A percentile compares a stretch with the other conserved stretches of the same genome.
These are phyloP conservation scores for Dynastes maya DNA, from an alignment of 2,888 invertebrate species.

Conservation along the genomic window DNA sequence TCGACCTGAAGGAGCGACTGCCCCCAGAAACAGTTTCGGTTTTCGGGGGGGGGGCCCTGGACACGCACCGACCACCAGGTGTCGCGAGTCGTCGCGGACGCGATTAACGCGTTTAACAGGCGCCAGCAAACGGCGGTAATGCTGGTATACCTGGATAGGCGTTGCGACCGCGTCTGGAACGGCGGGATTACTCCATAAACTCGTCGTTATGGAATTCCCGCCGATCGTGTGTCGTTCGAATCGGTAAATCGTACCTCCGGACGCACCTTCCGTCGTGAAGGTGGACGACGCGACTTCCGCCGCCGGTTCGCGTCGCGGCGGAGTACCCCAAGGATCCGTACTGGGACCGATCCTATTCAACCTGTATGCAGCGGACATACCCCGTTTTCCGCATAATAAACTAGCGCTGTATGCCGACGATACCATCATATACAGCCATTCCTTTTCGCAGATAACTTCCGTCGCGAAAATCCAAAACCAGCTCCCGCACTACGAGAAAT, in stretches of 20 bases:
- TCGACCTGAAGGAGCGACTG: background rate
- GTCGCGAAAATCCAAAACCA: background rate
- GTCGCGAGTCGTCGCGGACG: slow-evolving; percentile 55
- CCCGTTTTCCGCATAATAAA: background rate
- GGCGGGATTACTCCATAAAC: background rate
- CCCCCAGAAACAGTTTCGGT: slow-evolving; percentile 59
- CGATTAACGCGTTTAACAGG: background rate
- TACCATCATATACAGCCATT: no score
- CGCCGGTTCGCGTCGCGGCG: no score
- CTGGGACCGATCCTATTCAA: slow-evolving; percentile 57
- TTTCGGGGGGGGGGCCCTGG: slow-evolving; percentile 59
- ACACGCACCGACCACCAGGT: slow-evolving; percentile 60
- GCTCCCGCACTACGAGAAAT: background rate
- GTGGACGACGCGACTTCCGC: slow-evolving; percentile 49
- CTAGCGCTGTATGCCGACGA: no score
- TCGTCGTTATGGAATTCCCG: slow-evolving; percentile 53
- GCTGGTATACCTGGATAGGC: no score
- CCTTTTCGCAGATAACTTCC: no score
- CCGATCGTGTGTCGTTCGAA: slow-evolving; percentile 46
- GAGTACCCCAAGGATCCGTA: no score
- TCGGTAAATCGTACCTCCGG: background rate
- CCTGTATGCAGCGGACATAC: slow-evolving; percentile 44
- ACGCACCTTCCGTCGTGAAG: slow-evolving; percentile 56
- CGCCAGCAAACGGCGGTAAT: no score
- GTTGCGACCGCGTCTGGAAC: no score